Percentiles rank a stretch among this genome's conserved stretches.
Conservation (phyloP, 2,888 invertebrate genomes). For the Melanostoma mellinum region DNA sequence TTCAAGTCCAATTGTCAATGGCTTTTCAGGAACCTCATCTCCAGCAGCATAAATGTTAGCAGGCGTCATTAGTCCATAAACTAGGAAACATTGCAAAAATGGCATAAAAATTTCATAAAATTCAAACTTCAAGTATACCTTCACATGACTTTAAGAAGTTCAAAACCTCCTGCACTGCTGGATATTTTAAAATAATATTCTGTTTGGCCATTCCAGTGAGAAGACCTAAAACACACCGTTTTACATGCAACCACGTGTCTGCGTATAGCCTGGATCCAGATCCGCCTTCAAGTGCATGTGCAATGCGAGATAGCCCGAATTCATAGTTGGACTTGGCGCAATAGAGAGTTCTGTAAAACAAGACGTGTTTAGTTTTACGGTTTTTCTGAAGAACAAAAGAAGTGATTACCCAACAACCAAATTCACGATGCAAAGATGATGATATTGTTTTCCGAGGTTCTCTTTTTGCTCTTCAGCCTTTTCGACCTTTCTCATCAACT, state of each 20-base stretch:
- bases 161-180: slow-evolving; percentile 91
- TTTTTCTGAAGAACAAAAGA: slow-evolving; percentile 6
- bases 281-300: slow-evolving; percentile 90
- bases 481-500: slow-evolving; percentile 98
- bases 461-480: slow-evolving; percentile 97
- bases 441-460: slow-evolving; percentile 93
- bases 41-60: slow-evolving; percentile 79
- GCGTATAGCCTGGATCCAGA: slow-evolving; percentile 91
- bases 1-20: slow-evolving; percentile 81
- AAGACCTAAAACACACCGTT: slow-evolving; percentile 95
- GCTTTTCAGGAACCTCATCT: slow-evolving; percentile 79
- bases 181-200: slow-evolving; percentile 90
- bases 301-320: slow-evolving; percentile 98
- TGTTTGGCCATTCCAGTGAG: slow-evolving; percentile 93
- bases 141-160: slow-evolving; percentile 94
- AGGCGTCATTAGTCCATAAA: slow-evolving; percentile 80
- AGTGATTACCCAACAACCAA: slow-evolving; percentile 93
- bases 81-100: slow-evolving; percentile 62
- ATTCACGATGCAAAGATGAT: slow-evolving; percentile 99
- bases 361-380: not conserved
- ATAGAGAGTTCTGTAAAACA: slow-evolving; percentile 89
- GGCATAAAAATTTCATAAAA: not conserved
- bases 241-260: slow-evolving; percentile 99
- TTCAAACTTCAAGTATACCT: slow-evolving; percentile 80
- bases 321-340: slow-evolving; percentile 99